Conservation (phyloP, 2,113 vertebrate species). For the Myotis brandtii region DNA sequence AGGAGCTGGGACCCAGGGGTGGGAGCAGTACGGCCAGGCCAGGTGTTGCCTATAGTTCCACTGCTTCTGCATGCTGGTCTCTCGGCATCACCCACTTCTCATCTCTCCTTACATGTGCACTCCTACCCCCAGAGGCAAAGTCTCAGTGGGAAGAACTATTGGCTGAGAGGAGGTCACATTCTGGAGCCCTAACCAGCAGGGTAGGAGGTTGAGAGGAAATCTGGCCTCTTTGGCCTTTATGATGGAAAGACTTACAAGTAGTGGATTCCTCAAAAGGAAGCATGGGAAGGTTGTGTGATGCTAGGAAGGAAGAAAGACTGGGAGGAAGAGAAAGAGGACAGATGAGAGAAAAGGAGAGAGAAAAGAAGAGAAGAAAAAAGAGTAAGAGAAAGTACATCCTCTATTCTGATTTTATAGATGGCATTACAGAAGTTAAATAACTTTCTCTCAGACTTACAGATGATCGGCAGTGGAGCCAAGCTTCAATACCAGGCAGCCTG, state of each 20-base stretch:
- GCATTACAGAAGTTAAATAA: not conserved
- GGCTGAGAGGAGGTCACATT: not conserved
- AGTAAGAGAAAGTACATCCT: not conserved
- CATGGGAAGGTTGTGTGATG: not conserved
- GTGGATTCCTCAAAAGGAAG: not conserved
- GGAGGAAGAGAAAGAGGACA: too few relatives aligned
- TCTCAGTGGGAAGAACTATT: not conserved
- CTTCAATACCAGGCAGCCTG: not conserved
- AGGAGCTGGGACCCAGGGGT: fast-evolving
- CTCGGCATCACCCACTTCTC: fast-evolving
- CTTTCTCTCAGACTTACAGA: not conserved
- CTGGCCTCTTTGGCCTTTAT: not conserved
- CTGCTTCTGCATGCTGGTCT: too few relatives aligned
- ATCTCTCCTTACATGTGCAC: not conserved
- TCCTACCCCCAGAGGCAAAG: not conserved
- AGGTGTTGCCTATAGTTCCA: not conserved
- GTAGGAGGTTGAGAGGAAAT: not conserved
- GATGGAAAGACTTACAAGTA: not conserved
- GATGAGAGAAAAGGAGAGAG: not conserved
- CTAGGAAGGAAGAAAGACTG: not conserved
- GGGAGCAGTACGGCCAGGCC: not conserved
- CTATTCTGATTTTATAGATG: not conserved
- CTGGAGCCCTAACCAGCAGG: not conserved
- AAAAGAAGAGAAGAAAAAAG: not conserved
- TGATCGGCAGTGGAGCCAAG: not conserved